Percentiles rank a stretch among this genome's conserved stretches.
Evolutionary conservation across 1,140 invertebrate species (phyloP).

Genomic region (Pygmarrhopalites habei): DNA sequence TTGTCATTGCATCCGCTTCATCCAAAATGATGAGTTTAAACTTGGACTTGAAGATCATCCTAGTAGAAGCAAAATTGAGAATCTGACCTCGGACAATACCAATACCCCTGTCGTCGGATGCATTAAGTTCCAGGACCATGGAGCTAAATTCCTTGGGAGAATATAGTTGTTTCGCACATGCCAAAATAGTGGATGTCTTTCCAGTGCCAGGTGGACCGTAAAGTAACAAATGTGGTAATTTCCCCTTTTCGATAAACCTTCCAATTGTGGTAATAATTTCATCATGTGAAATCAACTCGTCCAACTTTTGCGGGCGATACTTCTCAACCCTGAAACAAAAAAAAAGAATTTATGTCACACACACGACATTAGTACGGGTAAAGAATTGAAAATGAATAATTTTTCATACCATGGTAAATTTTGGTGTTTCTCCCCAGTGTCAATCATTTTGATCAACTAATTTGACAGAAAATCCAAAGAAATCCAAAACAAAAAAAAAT

Average conservation of each 20-base stretch:
- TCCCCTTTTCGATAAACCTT: slow-evolving; percentile 85
- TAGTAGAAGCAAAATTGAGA: slow-evolving; percentile 96
- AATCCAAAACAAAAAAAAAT: no score
- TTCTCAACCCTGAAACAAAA: slow-evolving; percentile 83
- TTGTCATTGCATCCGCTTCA: slow-evolving; percentile 99
- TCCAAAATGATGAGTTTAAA: slow-evolving; percentile 97
- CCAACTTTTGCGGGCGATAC: slow-evolving; percentile 82
- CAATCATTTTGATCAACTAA: no score
- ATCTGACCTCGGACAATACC: slow-evolving; percentile 91
- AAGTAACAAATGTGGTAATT: slow-evolving; percentile 91
- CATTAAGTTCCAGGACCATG: slow-evolving; percentile 92
- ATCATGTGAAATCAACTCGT: slow-evolving; percentile 93
- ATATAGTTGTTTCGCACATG: slow-evolving; percentile 90
- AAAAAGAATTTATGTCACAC: no score
- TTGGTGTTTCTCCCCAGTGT: background rate
- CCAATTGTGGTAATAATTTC: slow-evolving; percentile 93
- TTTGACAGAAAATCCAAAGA: no score
- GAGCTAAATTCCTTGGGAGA: slow-evolving; percentile 75
- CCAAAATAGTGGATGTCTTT: slow-evolving; percentile 96
- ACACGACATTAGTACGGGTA: no score
- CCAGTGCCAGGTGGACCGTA: slow-evolving; percentile 99
- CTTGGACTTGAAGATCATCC: slow-evolving; percentile 86
- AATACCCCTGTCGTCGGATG: slow-evolving; percentile 98
- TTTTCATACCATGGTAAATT: background rate
- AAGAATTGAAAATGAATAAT: no score